Evolutionary conservation across 2,888 invertebrate species (phyloP).

Genomic region (Phengaris arion): DNA sequence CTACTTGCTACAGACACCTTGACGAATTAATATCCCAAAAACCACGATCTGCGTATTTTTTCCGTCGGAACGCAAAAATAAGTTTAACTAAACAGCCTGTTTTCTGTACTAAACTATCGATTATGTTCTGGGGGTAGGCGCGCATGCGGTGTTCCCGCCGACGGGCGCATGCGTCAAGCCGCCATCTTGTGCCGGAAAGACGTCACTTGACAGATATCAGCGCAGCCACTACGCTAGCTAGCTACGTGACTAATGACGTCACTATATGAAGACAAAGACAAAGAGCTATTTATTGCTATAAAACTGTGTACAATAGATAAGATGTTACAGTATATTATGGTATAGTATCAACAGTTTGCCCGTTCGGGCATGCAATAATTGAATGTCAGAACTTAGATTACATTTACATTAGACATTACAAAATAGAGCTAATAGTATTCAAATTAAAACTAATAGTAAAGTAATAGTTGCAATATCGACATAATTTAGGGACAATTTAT

Average conservation of each 20-base stretch:
- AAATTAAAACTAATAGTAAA: too few species aligned
- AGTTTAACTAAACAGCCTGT: conserved; percentile 71
- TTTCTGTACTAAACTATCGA: conserved; percentile 71
- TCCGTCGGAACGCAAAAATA: conserved; percentile 51
- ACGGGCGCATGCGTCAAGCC: conserved; percentile 29
- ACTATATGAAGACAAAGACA: too few species aligned
- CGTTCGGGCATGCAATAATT: too few species aligned
- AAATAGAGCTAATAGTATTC: too few species aligned
- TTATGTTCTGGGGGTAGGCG: conserved; percentile 48
- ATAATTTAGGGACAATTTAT: too few species aligned
- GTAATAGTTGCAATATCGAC: too few species aligned
- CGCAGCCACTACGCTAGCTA: conserved; percentile 26
- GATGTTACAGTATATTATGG: too few species aligned
- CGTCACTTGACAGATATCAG: conserved; percentile 69
- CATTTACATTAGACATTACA: too few species aligned
- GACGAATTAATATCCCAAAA: conserved; percentile 50
- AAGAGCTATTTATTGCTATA: too few species aligned
- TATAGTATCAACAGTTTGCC: too few species aligned
- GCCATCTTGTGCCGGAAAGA: conserved; percentile 57
- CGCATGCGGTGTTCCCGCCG: conserved; percentile 52
- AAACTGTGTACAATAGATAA: too few species aligned
- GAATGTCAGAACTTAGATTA: too few species aligned
- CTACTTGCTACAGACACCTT: conserved; percentile 73
- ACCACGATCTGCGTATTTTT: conserved; percentile 45
- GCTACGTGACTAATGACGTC: conserved; percentile 35